Percentiles rank a stretch among this genome's conserved stretches.
These are phyloP conservation scores for Podiceps cristatus DNA, from an alignment of 2,113 vertebrate species.

Conservation along the genomic window DNA sequence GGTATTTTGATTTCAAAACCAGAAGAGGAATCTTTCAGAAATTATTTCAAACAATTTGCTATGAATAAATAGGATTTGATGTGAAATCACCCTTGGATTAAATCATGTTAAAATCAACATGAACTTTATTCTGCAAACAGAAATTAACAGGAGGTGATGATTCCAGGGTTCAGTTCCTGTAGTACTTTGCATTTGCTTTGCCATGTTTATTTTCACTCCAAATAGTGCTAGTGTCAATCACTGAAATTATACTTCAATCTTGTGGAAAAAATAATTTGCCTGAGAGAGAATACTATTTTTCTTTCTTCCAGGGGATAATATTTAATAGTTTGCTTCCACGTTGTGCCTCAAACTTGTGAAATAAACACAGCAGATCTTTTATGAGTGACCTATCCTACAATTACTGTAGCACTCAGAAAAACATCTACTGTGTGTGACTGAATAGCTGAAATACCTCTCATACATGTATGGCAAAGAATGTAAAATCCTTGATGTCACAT, in stretches of 20 bases:
- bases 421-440: neutral
- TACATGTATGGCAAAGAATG: neutral
- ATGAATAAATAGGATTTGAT: conserved; percentile 12
- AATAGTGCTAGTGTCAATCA: neutral
- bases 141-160: conserved; percentile 12
- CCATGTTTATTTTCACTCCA: conserved; percentile 22
- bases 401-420: neutral
- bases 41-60: conserved; percentile 29
- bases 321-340: conserved; percentile 27
- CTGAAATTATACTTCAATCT: conserved; percentile 27
- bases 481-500: neutral
- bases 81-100: conserved; percentile 30
- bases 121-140: conserved; percentile 26
- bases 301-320: neutral
- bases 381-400: neutral
- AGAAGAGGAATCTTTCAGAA: conserved; percentile 26
- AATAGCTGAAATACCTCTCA: conserved; percentile 28
- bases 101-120: conserved; percentile 22
- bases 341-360: conserved; percentile 24
- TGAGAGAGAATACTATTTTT: conserved; percentile 3
- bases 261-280: conserved; percentile 11
- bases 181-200: neutral
- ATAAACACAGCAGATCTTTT: conserved; percentile 21
- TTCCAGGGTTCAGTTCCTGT: neutral
- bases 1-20: conserved; percentile 32